A percentile compares a stretch with the other conserved stretches of the same genome.
Evolutionary conservation across 1,140 invertebrate species (phyloP).

Genomic region (Formica exsecta): DNA sequence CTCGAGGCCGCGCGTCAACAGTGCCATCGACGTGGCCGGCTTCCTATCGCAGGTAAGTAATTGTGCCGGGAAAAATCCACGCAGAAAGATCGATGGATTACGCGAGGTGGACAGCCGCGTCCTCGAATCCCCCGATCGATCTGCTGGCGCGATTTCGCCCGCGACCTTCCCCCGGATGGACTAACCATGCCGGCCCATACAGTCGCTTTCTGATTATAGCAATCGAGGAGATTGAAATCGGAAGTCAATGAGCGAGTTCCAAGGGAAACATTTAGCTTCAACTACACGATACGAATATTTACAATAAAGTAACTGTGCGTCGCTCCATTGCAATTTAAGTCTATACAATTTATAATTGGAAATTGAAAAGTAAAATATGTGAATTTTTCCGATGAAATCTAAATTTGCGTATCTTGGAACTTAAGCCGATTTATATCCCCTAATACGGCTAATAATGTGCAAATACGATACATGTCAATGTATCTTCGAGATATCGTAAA

Average conservation of each 20-base stretch:
- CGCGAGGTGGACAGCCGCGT: constrained; percentile 45
- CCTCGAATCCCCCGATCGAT: constrained; percentile 70
- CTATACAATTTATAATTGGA: not conserved
- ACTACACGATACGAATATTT: constrained; percentile 2
- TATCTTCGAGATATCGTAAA: not conserved
- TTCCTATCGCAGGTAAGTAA: constrained; percentile 90
- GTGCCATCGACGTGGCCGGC: constrained; percentile 92
- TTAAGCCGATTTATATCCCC: not conserved
- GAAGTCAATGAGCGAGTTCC: constrained; percentile 27
- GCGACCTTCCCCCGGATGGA: constrained; percentile 45
- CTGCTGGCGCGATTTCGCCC: constrained; percentile 35
- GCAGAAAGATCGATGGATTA: constrained; percentile 56
- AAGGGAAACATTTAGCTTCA: constrained; percentile 12
- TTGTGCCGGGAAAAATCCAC: constrained; percentile 55
- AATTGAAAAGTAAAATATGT: not conserved
- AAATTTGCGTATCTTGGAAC: constrained; percentile 2
- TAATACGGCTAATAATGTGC: not conserved
- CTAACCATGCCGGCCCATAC: constrained; percentile 14
- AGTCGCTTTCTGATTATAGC: constrained; percentile 18
- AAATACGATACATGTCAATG: not conserved
- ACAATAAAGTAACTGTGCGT: not conserved
- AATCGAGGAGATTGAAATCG: constrained; percentile 39
- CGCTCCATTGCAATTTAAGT: not conserved
- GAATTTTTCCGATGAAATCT: not conserved
- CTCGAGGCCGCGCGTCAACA: constrained; percentile 91